Conservation (phyloP, 1,140 invertebrate species). For the Drosophila mauritiana region DNA sequence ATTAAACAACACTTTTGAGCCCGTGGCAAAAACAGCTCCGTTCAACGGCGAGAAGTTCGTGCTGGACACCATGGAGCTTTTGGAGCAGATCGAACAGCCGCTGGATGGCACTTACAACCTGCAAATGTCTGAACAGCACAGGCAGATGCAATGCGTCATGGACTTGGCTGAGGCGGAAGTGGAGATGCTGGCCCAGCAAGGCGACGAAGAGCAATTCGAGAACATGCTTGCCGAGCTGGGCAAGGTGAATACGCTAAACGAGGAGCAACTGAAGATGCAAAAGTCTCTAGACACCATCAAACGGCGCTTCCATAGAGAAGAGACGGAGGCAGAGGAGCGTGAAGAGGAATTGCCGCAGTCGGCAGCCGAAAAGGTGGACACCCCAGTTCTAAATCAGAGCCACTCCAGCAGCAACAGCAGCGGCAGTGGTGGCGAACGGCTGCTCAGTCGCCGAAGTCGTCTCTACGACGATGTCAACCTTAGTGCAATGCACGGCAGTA, state of each 20-base stretch:
- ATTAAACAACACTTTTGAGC: conserved; percentile 37
- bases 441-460: conserved; percentile 76
- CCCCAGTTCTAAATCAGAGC: conserved; percentile 29
- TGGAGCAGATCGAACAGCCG: conserved; percentile 77
- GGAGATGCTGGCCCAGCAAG: conserved; percentile 71
- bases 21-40: conserved; percentile 13
- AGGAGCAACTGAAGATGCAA: conserved; percentile 76
- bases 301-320: conserved; percentile 65
- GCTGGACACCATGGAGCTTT: conserved; percentile 59
- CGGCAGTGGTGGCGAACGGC: conserved; percentile 58
- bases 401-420: conserved; percentile 38
- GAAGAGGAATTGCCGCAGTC: conserved; percentile 19
- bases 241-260: conserved; percentile 61
- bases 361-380: conserved; percentile 24
- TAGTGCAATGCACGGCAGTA: conserved; percentile 62
- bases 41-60: conserved; percentile 52
- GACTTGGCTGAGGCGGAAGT: conserved; percentile 76
- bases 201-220: conserved; percentile 81
- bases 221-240: conserved; percentile 75
- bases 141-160: conserved; percentile 76
- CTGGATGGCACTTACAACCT: conserved; percentile 52
- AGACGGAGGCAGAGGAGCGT: conserved; percentile 9
- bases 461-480: conserved; percentile 82
- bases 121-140: conserved; percentile 54
- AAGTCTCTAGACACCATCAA: conserved; percentile 82